These are phyloP conservation scores for Anneissia japonica DNA, from an alignment of 35 echinoderm and acorn worm species.

Conservation along the genomic window DNA sequence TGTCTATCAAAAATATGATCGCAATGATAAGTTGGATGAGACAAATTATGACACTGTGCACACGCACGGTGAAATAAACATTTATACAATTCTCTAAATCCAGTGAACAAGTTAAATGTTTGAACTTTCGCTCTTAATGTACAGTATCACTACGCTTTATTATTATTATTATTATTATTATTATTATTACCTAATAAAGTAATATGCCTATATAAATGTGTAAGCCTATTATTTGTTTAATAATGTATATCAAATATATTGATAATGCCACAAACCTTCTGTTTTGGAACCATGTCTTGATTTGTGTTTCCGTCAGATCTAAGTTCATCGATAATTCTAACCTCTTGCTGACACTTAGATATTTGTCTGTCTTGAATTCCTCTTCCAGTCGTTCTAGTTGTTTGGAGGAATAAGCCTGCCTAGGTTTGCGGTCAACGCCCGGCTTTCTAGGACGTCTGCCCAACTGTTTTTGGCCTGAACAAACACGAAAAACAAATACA, in stretches of 20 bases:
- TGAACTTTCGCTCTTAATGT: no score
- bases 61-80: no score
- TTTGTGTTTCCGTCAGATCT: slow-evolving; percentile 97
- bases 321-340: slow-evolving; percentile 87
- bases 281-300: slow-evolving; percentile 99
- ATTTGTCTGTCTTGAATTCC: slow-evolving; percentile 98
- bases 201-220: background rate
- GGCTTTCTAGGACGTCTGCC: slow-evolving; percentile 88
- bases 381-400: slow-evolving; percentile 96
- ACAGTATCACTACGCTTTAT: no score
- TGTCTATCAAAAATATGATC: no score
- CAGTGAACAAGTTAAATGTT: no score
- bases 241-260: no score
- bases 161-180: background rate
- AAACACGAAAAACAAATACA: no score
- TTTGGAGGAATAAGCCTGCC: slow-evolving; percentile 97
- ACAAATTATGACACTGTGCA: no score
- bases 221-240: background rate
- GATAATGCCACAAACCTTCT: slow-evolving; percentile 68
- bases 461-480: slow-evolving; percentile 82
- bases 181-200: no score
- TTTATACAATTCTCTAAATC: no score
- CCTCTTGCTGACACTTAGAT: slow-evolving; percentile 94
- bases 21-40: no score
- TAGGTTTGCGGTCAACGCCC: slow-evolving; percentile 90